Evolutionary conservation across 2,888 invertebrate species (phyloP), one percentile per base, ranked within the genome.

Genomic region (Uropetala carovei): DNA sequence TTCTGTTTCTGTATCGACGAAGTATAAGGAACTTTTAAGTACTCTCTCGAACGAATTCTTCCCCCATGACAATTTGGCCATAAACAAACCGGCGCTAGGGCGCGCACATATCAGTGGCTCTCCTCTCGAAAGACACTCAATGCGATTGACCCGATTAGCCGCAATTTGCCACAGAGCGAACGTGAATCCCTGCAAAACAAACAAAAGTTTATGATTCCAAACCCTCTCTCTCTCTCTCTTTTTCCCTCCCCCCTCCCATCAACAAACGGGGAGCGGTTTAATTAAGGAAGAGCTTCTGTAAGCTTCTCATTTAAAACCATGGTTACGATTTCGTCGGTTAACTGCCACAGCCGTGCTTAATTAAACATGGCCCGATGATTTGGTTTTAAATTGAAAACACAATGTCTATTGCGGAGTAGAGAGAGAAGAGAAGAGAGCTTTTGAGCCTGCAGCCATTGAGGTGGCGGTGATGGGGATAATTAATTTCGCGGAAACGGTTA

Each of bases 311-410:
- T 64, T 89, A 89, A 89, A 89, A 89, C 89, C 64, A 89, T 64
- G 89, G 89, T 89, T 64, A 64, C 89, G 89, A 89, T 89, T 89
- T 89, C 89, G 89, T 64, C 89, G 89, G 89, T 89, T 89, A 89
- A 89, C 89, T 89, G 89, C 89, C 89, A 64, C 89, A 43, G 60
- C 89, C 89, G 64, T 89, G 89, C 89, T 89, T 89, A 89, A 89
- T 89, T 89, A 89, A 89, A 89, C 89, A 89, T 60, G 89, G 89
- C 64, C 89, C 89, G 89, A 89, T 89, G 89, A 89, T 89, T 89
- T 64, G 89, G 64, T 89, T 89, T 89, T 89, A 89, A 89, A 89
- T 89, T 64, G 89, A 89, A 89, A 89, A 89, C 89, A 89, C 89
- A 64, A 64, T 64, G 89, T 89, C 89, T 89, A 89, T 75, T 64